These are phyloP conservation scores for Sciurus carolinensis DNA, from an alignment of 2,797 vertebrate genomes.

Conservation along the genomic window DNA sequence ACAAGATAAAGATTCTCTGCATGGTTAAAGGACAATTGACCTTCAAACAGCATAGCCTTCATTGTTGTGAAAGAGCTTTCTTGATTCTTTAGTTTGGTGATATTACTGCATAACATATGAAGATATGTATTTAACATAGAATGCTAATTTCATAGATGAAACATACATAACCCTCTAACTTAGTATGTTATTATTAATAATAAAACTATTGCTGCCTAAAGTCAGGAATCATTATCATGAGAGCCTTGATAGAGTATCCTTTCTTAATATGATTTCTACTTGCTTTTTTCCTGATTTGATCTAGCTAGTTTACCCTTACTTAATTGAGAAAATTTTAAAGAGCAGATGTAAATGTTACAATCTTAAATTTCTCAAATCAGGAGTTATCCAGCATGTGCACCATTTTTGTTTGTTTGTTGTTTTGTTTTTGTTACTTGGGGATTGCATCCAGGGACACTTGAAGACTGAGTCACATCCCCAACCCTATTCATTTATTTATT, in stretches of 20 bases:
- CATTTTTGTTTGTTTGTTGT: no score
- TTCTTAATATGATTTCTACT: slow-evolving; percentile 33
- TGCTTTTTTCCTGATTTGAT: slow-evolving; percentile 32
- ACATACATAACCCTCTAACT: background rate
- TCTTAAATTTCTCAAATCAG: background rate
- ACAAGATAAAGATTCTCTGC: slow-evolving; percentile 48
- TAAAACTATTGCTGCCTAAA: slow-evolving; percentile 25
- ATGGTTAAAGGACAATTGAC: slow-evolving; percentile 40
- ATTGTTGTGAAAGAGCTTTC: background rate
- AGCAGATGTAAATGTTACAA: background rate
- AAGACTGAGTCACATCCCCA: no score
- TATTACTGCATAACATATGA: background rate
- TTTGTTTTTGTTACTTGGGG: no score
- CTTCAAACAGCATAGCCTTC: slow-evolving; percentile 16
- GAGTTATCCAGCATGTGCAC: background rate
- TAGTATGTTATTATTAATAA: slow-evolving; percentile 2
- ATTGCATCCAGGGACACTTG: no score
- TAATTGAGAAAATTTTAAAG: slow-evolving; percentile 40
- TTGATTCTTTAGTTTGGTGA: slow-evolving; percentile 47
- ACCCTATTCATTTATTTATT: no score
- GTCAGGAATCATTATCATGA: background rate
- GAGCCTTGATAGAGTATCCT: background rate
- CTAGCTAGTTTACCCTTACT: slow-evolving; percentile 12
- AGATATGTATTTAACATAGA: background rate
- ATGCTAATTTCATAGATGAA: background rate